Evolutionary conservation across 2,113 vertebrate genomes (phyloP), one percentile per base, ranked within the genome.

Genomic region (Ibidorhyncha struthersii): DNA sequence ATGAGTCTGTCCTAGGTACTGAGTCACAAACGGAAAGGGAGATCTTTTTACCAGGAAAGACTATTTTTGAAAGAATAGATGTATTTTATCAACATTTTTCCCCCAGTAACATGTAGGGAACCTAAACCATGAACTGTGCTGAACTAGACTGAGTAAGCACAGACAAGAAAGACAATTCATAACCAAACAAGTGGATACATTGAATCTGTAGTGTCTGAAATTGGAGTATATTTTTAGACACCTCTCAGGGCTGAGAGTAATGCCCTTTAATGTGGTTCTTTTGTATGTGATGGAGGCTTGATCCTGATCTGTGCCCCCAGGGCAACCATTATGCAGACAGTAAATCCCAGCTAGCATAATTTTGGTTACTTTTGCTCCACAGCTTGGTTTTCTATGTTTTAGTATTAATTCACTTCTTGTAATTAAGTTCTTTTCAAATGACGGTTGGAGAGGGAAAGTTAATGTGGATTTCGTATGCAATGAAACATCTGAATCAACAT

Each of bases 1-100:
- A 20, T 0, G 1, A 65, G n/a, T 20, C 12, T 36, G 30, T 49
- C 19, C 26, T 58, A 66, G 8, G 2, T 32, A 30, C 6, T 11
- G 32, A 74, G 25, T 61, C 69, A 66, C 23, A 77, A 61, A 49
- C 21, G 17, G 17, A 61, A 89, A 69, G 14, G 10, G 8, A 6
- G 7, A 6, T 61, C 15, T 63, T 56, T 79, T 47, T 34, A 74
- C 5, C 23, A 61, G 30, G 18, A 34, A 43, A 80, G 20, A 58
- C 3, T 45, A 8, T 58, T 58, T 86, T 47, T 2, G 17, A 36
- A 47, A 30, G 30, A 77, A 38, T 10, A 34, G 3, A 13, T 41
- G 32, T 4, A 6, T 50, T 82, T 92, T 62, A 62, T 27, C 8
- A 67, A 26, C 14, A 8, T 32, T 76, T 80, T 69, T 86, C 14